These are phyloP conservation scores for Romanogobio albipinnatus DNA, from an alignment of 2,113 vertebrate genomes.

Conservation along the genomic window DNA sequence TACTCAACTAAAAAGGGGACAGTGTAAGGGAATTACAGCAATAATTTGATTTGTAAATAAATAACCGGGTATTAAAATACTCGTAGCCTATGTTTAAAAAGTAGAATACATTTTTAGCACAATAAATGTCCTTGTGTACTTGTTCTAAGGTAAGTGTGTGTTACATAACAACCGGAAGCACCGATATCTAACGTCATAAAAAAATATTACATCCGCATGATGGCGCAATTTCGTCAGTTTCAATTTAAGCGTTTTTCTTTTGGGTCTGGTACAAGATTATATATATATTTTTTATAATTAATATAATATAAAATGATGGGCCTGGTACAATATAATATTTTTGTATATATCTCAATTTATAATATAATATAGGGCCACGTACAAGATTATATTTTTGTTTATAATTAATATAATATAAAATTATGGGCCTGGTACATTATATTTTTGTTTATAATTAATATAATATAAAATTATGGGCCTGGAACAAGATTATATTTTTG, in stretches of 20 bases:
- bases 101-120: neutral
- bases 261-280: neutral
- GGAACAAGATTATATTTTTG: no score
- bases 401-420: no score
- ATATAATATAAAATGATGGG: no score
- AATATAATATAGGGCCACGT: no score
- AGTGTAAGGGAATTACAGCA: neutral
- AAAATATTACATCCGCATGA: neutral
- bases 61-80: neutral
- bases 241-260: neutral
- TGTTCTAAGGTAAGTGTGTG: neutral
- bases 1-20: no score
- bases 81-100: neutral
- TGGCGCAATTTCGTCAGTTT: slow-evolving; percentile 28
- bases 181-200: neutral
- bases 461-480: no score
- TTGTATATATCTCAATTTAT: no score
- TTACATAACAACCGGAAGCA: slow-evolving; percentile 40
- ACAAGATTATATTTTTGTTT: no score
- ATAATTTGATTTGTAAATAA: neutral
- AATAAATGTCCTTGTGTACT: neutral
- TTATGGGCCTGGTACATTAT: no score
- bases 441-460: no score
- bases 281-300: neutral
- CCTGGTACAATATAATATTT: no score